Conservation (phyloP, 2,113 vertebrate species). For the Passer domesticus region DNA sequence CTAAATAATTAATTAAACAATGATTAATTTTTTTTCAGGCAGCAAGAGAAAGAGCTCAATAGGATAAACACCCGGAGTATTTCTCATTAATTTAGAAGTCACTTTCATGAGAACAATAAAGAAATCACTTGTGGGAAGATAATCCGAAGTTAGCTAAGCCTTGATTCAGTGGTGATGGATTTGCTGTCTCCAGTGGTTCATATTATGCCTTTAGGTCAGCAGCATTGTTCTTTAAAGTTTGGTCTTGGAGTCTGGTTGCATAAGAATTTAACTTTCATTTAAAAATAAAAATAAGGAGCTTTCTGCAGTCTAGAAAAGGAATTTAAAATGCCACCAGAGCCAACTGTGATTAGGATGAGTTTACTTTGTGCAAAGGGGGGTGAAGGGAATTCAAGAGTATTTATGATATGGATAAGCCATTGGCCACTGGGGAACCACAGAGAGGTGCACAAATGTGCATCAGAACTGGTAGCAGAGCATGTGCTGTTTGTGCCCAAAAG, state of each 20-base stretch:
- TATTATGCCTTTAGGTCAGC: constrained; percentile 19
- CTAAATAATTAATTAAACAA: constrained; percentile 55
- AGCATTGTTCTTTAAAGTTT: neutral
- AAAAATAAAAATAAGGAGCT: neutral
- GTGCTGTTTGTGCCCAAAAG: neutral
- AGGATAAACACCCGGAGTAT: constrained; percentile 22
- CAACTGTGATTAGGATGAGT: neutral
- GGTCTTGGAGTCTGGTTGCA: neutral
- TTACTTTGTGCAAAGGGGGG: neutral
- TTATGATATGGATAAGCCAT: neutral
- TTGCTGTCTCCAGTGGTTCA: neutral
- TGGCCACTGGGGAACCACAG: neutral
- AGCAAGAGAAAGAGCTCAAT: neutral
- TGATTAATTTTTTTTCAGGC: constrained; percentile 1
- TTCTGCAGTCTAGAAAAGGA: neutral
- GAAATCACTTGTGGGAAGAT: constrained; percentile 32
- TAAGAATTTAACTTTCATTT: neutral
- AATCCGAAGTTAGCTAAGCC: neutral
- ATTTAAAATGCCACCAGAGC: neutral
- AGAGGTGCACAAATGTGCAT: neutral
- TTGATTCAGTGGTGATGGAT: neutral
- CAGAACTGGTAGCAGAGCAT: neutral
- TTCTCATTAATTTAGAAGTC: constrained; percentile 53
- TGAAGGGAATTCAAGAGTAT: neutral
- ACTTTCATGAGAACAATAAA: constrained; percentile 43